Evolutionary conservation across 1,140 invertebrate genomes (phyloP).

Genomic region (Drosophila asahinai): DNA sequence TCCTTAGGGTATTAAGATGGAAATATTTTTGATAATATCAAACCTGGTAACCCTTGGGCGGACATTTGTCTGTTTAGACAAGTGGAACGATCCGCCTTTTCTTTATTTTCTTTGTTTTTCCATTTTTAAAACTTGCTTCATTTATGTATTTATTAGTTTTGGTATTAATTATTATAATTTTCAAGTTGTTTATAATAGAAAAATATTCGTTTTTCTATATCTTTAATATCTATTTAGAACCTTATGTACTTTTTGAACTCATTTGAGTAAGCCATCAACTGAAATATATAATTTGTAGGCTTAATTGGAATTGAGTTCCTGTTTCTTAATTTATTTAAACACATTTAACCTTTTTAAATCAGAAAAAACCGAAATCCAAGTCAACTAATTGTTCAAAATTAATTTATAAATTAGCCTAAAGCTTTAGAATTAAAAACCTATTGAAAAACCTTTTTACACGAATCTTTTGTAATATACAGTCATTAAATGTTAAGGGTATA

Average conservation of each 20-base stretch:
- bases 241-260: too few species aligned
- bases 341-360: too few species aligned
- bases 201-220: too few species aligned
- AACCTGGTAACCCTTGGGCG: neutral
- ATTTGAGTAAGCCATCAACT: too few species aligned
- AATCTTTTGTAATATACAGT: too few species aligned
- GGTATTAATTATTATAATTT: neutral
- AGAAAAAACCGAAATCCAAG: neutral
- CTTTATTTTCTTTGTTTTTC: neutral
- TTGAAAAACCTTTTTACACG: neutral
- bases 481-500: too few species aligned
- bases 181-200: neutral
- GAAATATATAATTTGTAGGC: too few species aligned
- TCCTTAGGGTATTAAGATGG: neutral
- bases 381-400: neutral
- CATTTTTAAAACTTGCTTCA: rapidly evolving
- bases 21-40: neutral
- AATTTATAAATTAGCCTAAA: neutral
- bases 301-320: neutral
- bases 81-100: neutral
- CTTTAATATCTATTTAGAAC: too few species aligned
- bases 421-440: too few species aligned
- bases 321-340: neutral
- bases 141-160: neutral
- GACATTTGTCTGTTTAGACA: neutral